Evolutionary conservation across 1,140 invertebrate species (phyloP).

Genomic region (Brachionus asplanchnoidis): DNA sequence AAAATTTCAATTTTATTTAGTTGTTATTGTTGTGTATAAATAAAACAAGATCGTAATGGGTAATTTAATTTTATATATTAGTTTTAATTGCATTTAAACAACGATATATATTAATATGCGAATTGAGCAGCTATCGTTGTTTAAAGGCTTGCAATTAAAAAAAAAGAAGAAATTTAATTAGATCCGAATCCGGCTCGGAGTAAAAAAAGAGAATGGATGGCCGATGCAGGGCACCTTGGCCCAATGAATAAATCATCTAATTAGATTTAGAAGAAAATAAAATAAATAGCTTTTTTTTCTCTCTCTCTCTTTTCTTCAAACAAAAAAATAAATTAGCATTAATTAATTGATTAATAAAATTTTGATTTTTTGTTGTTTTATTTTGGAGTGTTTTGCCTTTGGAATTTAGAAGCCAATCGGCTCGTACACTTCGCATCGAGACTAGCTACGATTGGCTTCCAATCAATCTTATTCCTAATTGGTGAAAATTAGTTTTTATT

Average conservation of each 20-base stretch:
- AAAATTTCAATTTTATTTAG: neutral
- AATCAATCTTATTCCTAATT: neutral
- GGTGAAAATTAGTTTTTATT: constrained; percentile 30
- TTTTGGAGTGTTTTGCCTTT: neutral
- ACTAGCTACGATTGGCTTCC: neutral
- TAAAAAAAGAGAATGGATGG: neutral
- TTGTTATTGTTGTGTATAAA: neutral
- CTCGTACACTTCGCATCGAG: neutral
- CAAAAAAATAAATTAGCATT: constrained; percentile 34
- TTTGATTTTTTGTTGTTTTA: neutral
- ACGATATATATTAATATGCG: neutral
- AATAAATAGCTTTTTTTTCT: constrained; percentile 11
- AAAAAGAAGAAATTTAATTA: neutral
- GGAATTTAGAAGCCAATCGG: neutral
- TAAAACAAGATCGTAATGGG: neutral
- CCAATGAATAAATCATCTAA: constrained; percentile 13
- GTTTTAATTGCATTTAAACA: neutral
- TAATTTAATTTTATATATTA: constrained; percentile 30
- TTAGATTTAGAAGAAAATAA: neutral
- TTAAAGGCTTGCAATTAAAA: neutral
- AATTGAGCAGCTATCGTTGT: neutral
- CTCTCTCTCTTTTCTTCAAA: neutral
- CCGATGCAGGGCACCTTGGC: neutral
- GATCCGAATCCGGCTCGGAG: neutral
- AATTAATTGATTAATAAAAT: constrained; percentile 17